These are phyloP conservation scores for Sphaerodactylus townsendi DNA, from an alignment of 2,113 vertebrate genomes.

Conservation along the genomic window DNA sequence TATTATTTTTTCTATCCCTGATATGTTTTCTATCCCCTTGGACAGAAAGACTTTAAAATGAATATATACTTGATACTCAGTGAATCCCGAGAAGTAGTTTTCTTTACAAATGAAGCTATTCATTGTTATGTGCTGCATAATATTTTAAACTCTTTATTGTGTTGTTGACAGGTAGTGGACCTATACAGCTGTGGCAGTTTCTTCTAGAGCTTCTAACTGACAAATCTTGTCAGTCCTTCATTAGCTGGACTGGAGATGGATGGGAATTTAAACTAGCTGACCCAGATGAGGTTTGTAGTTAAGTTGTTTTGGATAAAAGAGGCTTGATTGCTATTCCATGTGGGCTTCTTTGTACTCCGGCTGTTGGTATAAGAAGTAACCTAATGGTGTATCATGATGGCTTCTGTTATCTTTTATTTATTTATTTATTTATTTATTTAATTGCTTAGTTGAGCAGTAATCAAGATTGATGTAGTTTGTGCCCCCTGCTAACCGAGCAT, in stretches of 20 bases:
- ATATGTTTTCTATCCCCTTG: not conserved
- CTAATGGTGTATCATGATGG: not conserved
- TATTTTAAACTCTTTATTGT: not conserved
- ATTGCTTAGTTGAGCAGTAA: not conserved
- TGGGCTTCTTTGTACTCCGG: not conserved
- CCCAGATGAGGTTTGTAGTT: constrained; percentile 84
- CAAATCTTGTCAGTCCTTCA: constrained; percentile 86
- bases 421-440: too few relatives aligned
- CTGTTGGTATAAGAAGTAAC: not conserved
- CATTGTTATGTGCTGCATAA: not conserved
- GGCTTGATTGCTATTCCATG: not conserved
- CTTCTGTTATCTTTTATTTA: not conserved
- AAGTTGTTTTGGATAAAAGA: not conserved
- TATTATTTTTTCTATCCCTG: not conserved
- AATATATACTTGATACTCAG: not conserved
- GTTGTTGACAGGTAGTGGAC: constrained; percentile 81
- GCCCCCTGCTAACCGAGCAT: not conserved
- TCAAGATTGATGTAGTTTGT: not conserved
- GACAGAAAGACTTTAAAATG: not conserved
- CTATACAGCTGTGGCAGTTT: constrained; percentile 92
- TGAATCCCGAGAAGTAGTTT: not conserved
- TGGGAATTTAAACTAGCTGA: constrained; percentile 93
- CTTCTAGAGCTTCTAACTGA: constrained; percentile 88
- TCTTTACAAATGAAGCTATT: not conserved
- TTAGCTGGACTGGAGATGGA: constrained; percentile 90